Percentiles rank a stretch among this genome's conserved stretches.
These are phyloP conservation scores for Macquaria australasica DNA, from an alignment of 2,113 vertebrate genomes.

Conservation along the genomic window DNA sequence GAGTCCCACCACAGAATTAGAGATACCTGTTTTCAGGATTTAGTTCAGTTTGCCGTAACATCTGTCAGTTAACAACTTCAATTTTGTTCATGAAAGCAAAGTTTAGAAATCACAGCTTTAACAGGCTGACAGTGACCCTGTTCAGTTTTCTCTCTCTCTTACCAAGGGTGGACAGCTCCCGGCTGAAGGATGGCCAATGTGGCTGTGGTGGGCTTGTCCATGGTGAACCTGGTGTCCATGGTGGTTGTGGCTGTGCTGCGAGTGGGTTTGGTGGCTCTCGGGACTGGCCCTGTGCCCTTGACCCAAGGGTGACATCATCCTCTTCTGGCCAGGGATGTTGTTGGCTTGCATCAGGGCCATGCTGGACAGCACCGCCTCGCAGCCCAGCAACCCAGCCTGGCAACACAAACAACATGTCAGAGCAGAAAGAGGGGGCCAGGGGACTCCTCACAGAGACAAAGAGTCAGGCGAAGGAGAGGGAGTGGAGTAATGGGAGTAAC, in stretches of 20 bases:
- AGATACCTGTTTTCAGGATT: neutral
- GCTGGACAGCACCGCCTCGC: slow-evolving; percentile 87
- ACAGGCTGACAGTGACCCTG: neutral
- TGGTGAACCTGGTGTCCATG: slow-evolving; percentile 79
- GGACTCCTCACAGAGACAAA: slow-evolving; percentile 36
- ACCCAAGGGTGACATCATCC: slow-evolving; percentile 82
- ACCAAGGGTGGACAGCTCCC: slow-evolving; percentile 85
- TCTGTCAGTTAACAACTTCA: neutral
- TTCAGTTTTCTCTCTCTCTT: slow-evolving; percentile 44
- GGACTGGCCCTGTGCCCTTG: slow-evolving; percentile 82
- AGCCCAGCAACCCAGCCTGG: slow-evolving; percentile 87
- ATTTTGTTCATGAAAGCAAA: neutral
- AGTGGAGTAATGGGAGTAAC: slow-evolving; percentile 37
- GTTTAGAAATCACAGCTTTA: neutral
- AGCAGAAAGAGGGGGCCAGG: neutral
- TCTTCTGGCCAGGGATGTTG: slow-evolving; percentile 85
- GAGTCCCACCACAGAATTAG: neutral
- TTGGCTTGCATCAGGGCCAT: slow-evolving; percentile 89
- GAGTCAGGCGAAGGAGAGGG: slow-evolving; percentile 15
- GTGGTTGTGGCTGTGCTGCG: slow-evolving; percentile 77
- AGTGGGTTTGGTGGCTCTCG: slow-evolving; percentile 74
- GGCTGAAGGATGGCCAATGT: slow-evolving; percentile 80
- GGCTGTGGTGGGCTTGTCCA: slow-evolving; percentile 79
- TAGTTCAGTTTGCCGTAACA: neutral
- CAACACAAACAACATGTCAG: slow-evolving; percentile 63